phyloP scores from a whole-genome alignment of 1,140 invertebrate genomes.

The Nomia melanderi region DNA sequence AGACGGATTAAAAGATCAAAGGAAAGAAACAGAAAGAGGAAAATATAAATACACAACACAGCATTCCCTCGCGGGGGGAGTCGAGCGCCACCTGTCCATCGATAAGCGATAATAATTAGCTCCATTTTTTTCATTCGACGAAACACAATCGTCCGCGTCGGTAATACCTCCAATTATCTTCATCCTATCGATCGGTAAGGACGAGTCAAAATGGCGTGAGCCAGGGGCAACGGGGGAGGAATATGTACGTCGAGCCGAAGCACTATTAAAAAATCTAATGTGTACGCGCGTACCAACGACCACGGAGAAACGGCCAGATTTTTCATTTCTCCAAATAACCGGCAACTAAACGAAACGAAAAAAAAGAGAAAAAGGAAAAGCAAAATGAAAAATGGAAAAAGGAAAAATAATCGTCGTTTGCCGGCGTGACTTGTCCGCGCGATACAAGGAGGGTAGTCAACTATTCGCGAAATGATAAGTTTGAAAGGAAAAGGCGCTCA shows the following conservation, averaged over 20 bases:
- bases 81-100: constrained; percentile 36
- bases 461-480: background rate
- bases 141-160: constrained; percentile 26
- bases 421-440: no score
- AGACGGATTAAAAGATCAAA: no score
- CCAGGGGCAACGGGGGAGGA: constrained; percentile 14
- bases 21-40: background rate
- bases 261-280: background rate
- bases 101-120: constrained; percentile 29
- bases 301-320: no score
- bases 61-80: background rate
- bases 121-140: constrained; percentile 25
- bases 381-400: no score
- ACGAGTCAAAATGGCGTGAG: constrained; percentile 46
- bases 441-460: background rate
- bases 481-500: constrained; percentile 6
- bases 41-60: background rate
- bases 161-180: constrained; percentile 42
- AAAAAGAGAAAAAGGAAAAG: no score
- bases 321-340: no score
- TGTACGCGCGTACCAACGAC: no score
- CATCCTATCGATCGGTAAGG: constrained; percentile 47
- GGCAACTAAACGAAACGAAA: no score
- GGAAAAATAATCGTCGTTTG: no score
- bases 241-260: constrained; percentile 35